A percentile compares a stretch with the other conserved stretches of the same genome.
Conservation (phyloP, 2,888 invertebrate species). For the Xestia rhomboidea region DNA sequence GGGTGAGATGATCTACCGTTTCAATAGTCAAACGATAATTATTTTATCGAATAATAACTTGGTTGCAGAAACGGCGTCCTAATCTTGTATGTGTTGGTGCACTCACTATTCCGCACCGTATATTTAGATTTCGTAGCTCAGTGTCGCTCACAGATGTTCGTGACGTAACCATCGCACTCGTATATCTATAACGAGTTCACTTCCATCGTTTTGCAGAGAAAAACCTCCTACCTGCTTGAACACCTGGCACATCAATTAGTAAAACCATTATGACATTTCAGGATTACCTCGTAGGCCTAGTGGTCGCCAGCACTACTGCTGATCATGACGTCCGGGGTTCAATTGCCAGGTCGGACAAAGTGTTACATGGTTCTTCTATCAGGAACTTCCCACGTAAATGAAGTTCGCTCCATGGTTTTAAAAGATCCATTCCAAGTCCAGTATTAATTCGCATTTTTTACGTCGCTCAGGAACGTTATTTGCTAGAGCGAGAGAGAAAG, state of each 20-base stretch:
- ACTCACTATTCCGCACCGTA: not conserved
- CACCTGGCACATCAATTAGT: not conserved
- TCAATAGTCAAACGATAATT: not conserved
- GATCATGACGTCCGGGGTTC: not conserved
- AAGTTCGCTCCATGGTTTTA: not conserved
- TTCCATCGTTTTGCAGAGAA: not conserved
- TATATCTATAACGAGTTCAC: constrained; percentile 34
- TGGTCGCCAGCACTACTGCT: not conserved
- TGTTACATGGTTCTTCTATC: not conserved
- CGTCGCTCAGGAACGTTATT: not conserved
- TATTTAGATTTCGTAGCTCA: constrained; percentile 30
- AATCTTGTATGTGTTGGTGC: not conserved
- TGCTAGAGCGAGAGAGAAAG: not conserved
- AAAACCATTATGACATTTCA: not conserved
- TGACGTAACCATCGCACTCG: constrained; percentile 40
- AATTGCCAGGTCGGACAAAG: not conserved
- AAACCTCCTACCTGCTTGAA: not conserved
- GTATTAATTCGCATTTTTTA: not conserved
- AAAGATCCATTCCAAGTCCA: not conserved
- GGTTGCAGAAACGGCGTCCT: not conserved
- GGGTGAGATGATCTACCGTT: not conserved
- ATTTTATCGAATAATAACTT: not conserved
- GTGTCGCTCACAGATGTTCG: constrained; percentile 41
- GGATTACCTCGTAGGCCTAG: not conserved
- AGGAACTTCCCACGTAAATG: not conserved